Conservation (phyloP, 2,888 invertebrate genomes). For the Microctonus hyperodae region DNA sequence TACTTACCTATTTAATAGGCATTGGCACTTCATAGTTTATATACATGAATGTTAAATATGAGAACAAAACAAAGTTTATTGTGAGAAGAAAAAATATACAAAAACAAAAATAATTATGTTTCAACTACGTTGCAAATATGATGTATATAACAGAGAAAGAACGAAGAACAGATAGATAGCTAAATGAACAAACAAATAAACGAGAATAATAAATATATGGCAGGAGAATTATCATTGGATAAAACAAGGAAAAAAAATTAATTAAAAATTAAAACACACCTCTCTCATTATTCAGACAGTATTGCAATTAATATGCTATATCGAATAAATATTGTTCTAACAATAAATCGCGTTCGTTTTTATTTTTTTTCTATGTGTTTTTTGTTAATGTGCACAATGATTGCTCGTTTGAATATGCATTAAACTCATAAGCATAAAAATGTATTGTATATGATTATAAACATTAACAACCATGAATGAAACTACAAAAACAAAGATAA, state of each 20-base stretch:
- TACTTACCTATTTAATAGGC: constrained; percentile 55
- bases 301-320: constrained; percentile 45
- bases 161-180: constrained; percentile 35
- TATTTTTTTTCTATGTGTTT: constrained; percentile 41
- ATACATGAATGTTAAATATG: constrained; percentile 49
- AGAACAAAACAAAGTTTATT: constrained; percentile 40
- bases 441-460: constrained; percentile 28
- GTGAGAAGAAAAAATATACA: constrained; percentile 33
- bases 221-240: constrained; percentile 31
- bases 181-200: constrained; percentile 17
- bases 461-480: constrained; percentile 18
- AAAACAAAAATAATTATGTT: constrained; percentile 40
- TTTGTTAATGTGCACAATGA: constrained; percentile 53
- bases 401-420: constrained; percentile 37
- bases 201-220: constrained; percentile 28
- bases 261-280: constrained; percentile 29
- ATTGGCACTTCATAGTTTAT: constrained; percentile 59
- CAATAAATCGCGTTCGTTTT: constrained; percentile 28
- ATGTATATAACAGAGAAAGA: constrained; percentile 46
- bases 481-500: not conserved
- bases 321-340: constrained; percentile 43
- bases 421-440: constrained; percentile 25
- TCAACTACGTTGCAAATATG: constrained; percentile 46
- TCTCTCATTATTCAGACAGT: constrained; percentile 29
- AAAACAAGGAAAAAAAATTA: constrained; percentile 25